Conservation (phyloP, 2,113 vertebrate genomes). For the Genyomyrus donnyi region DNA sequence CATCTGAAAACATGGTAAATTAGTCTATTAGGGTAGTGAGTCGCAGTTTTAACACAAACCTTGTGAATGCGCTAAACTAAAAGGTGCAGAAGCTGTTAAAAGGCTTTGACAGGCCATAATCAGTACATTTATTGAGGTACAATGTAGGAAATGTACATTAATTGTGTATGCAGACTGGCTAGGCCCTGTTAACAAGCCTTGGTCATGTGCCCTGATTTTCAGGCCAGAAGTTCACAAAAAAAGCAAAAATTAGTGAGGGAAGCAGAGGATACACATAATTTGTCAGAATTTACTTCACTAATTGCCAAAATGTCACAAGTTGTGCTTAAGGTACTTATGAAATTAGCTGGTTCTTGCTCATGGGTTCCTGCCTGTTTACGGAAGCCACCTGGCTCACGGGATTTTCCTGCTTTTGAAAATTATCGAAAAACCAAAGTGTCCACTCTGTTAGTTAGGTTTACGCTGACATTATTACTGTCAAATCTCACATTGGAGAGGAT, state of each 20-base stretch:
- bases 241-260: not conserved
- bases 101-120: not conserved
- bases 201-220: not conserved
- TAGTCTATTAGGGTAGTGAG: not conserved
- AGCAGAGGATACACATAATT: not conserved
- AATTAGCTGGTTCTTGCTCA: not conserved
- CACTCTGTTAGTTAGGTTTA: not conserved
- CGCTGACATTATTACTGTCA: not conserved
- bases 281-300: not conserved
- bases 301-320: not conserved
- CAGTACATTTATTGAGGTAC: not conserved
- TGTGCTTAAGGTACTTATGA: not conserved
- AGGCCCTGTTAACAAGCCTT: not conserved
- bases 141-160: not conserved
- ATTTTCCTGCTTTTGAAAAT: not conserved
- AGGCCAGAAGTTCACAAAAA: not conserved
- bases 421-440: not conserved
- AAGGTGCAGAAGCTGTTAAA: not conserved
- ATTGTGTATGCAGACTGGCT: not conserved
- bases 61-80: not conserved
- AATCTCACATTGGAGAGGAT: not conserved
- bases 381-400: not conserved
- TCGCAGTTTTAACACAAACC: not conserved
- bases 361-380: not conserved
- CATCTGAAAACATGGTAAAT: slow-evolving; percentile 4